Base-by-base conservation (phyloP, 2,113 vertebrate genomes). In the Pelecanus crispus region DNA sequence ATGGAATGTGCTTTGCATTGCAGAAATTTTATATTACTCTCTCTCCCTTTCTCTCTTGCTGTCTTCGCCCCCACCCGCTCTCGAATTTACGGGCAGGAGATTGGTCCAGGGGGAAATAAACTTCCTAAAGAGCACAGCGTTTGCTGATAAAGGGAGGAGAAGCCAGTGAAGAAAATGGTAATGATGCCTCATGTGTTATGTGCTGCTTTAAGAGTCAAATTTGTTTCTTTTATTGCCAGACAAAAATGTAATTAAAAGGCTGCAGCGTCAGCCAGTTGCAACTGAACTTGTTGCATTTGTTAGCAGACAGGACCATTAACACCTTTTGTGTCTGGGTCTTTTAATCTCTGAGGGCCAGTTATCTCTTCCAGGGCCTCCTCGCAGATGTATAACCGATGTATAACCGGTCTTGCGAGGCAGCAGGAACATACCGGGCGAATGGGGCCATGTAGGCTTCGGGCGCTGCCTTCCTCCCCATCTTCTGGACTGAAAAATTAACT, bases 1-100 rank as follows among this genome's bases (percentile, higher is more conserved):
- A 75, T 40, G 40, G 26, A 82, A 91, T 12, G 38, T 21, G 36
- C 90, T 96, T 98, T 95, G 80, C 96, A 91, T 92, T 25, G 38
- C 53, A 87, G 93, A 71, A 81, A 91, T 97, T 97, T 97, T 95
- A 70, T 86, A 44, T 77, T 28, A 8, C 44, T 45, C 56, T 52
- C 78, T 34, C 75, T 70, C 32, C 58, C 32, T 55, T 75, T 53
- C 79, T 15, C 38, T 61, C 74, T n/a, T 4, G 3, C 77, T 74
- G 61, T 22, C 85, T 73, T 63, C 29, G 18, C 95, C 95, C 80
- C 89, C 72, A 40, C 77, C 83, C 49, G 25, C 61, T 13, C 67
- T 94, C 96, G 91, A 90, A 96, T 95, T 96, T 96, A 96, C 88
- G 94, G 86, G 92, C 93, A 95, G 88, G 70, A 93, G 97, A 97